Evolutionary conservation across 1,140 invertebrate genomes (phyloP).

Genomic region (Eriosoma lanigerum): DNA sequence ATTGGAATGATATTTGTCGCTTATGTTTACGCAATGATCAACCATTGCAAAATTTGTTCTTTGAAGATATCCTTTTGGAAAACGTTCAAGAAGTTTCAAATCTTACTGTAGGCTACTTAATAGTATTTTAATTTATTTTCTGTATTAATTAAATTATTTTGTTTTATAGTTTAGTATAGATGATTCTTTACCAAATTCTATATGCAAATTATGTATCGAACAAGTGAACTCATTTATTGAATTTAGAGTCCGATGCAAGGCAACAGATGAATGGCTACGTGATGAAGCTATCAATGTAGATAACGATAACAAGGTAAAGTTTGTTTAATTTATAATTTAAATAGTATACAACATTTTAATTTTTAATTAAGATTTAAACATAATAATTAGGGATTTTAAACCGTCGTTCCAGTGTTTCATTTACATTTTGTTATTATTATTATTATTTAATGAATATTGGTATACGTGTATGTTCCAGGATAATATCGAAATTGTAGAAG

Average conservation of each 20-base stretch:
- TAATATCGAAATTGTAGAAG: slow-evolving; percentile 49
- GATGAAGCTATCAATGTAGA: background rate
- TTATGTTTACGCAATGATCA: slow-evolving; percentile 43
- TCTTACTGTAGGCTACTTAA: slow-evolving; percentile 1
- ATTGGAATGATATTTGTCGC: slow-evolving; percentile 31
- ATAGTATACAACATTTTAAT: too few species aligned
- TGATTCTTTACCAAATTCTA: slow-evolving; percentile 30
- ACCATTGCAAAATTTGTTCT: slow-evolving; percentile 27
- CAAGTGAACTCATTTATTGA: slow-evolving; percentile 41
- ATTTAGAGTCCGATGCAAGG: slow-evolving; percentile 30
- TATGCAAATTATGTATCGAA: slow-evolving; percentile 25
- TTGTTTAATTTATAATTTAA: background rate
- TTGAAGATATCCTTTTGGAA: slow-evolving; percentile 6
- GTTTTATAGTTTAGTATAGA: slow-evolving; percentile 4
- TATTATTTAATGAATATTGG: slow-evolving; percentile 37
- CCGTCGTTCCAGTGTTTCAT: slow-evolving; percentile 39
- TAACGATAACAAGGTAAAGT: slow-evolving; percentile 8
- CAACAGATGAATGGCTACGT: slow-evolving; percentile 41
- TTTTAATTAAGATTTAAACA: background rate
- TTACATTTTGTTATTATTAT: background rate
- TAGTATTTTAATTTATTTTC: background rate
- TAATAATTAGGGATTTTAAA: background rate
- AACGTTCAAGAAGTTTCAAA: slow-evolving; percentile 30
- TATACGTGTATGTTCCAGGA: slow-evolving; percentile 49
- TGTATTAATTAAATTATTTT: background rate